Base-by-base conservation (phyloP, 1,140 invertebrate species). In the Nylanderia fulva region DNA sequence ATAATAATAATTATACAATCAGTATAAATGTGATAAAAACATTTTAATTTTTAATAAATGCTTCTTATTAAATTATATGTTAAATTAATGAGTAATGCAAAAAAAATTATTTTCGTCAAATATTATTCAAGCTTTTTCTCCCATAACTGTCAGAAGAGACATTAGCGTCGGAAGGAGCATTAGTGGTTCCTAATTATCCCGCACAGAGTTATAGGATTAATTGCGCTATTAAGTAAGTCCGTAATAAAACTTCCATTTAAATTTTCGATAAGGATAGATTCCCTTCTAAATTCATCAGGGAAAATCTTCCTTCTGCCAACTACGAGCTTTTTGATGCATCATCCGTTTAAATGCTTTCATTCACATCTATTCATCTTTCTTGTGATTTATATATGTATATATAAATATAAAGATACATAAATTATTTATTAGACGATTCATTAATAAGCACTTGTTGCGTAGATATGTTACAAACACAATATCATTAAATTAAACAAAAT, bases 181-280 rank as follows among this genome's bases (percentile, higher is more conserved):
- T 76, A 63, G 56, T 48, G 29, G 76, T 68, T 79, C 68, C 29
- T 68, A 77, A 56, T 79, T 79, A 79, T 79, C 13, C 63, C 4
- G 29, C 42, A 39, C 29, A 21, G 13, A 79, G 48, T 79, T 68
- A 27, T 6, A 18, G 33, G 48, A 21, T 80, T 80, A 80, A 80
- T 71, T 42, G 48, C 18, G 52, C 54, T 71, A 80, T 42, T 42
- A 71, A 80, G 48, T 71, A 71, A 56, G 24, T 69, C 45, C 64
- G 21, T 69, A 80, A 56, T 71, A 56, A 54, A 18, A 27, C 21
- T 11, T 15, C 18, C 24, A 56, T 36, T 69, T 58, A 71, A 80
- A 56, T 80, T 69, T 80, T 58, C 27, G 24, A 56, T 80, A 80
- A 56, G 24, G 27, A n/a, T 42, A 42, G 11, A 11, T 56, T 21